Conservation (phyloP, 2,888 invertebrate species). For the Steinernema scapterisci region DNA sequence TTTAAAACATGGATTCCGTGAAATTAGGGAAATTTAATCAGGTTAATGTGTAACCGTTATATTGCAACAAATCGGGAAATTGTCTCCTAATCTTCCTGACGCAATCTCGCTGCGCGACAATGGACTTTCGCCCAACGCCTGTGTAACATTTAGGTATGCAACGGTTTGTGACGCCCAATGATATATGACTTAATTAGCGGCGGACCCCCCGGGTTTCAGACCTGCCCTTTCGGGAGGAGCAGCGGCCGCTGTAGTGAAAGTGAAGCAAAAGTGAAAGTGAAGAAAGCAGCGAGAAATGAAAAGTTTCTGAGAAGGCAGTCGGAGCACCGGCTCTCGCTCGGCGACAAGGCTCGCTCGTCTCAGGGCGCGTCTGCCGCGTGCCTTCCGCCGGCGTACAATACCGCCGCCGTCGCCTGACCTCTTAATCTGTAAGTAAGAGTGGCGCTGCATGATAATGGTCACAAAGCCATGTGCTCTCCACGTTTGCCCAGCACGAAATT, state of each 20-base stretch:
- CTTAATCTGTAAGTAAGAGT: neutral
- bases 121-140: no score
- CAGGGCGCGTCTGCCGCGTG: neutral
- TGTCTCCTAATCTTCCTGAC: no score
- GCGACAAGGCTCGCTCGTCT: neutral
- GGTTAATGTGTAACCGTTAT: neutral
- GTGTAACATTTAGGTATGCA: neutral
- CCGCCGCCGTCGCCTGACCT: neutral
- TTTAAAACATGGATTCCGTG: neutral
- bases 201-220: conserved; percentile 6
- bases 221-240: neutral
- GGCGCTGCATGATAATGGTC: conserved; percentile 7
- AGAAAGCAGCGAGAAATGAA: neutral
- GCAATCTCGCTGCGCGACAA: no score
- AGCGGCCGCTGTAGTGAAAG: neutral
- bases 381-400: neutral
- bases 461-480: neutral
- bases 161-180: neutral
- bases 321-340: neutral
- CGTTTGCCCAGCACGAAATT: neutral
- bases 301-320: neutral
- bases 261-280: conserved; percentile 8
- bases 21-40: no score
- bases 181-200: neutral
- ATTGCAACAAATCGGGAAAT: neutral